Evolutionary conservation across 2,797 vertebrate genomes (phyloP).

Genomic region (Nothura maculosa): DNA sequence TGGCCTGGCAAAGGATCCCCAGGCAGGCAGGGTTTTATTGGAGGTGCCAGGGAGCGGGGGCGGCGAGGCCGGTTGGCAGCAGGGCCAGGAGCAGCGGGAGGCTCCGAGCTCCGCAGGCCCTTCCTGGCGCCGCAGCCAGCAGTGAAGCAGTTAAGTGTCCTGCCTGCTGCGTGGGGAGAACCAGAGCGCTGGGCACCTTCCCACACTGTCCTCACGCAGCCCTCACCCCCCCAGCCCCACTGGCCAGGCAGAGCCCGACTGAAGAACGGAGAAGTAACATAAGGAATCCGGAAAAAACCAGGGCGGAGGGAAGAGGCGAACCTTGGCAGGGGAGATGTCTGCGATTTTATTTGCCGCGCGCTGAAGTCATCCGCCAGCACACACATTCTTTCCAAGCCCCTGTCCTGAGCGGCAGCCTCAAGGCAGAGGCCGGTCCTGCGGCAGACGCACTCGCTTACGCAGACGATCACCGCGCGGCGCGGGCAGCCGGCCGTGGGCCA

Average conservation of each 20-base stretch:
- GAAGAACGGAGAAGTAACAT: neutral
- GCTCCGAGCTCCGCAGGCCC: rapidly evolving
- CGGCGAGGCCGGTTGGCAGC: neutral
- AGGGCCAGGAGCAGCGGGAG: neutral
- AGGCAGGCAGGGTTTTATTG: neutral
- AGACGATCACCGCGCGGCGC: neutral
- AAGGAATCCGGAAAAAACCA: neutral
- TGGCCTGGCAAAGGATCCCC: neutral
- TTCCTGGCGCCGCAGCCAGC: neutral
- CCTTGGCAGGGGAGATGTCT: neutral
- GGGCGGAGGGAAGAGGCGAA: constrained; percentile 5
- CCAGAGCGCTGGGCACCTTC: neutral
- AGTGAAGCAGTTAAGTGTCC: neutral
- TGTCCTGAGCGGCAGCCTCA: neutral
- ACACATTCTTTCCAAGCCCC: neutral
- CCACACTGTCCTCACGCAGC: neutral
- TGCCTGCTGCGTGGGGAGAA: neutral
- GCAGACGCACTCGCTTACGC: neutral
- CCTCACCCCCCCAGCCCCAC: neutral
- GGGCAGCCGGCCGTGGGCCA: neutral
- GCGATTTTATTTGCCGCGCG: constrained; percentile 53
- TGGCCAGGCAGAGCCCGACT: neutral
- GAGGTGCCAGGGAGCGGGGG: rapidly evolving
- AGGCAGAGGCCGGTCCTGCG: neutral
- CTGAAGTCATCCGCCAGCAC: constrained; percentile 49